Evolutionary conservation across 2,113 vertebrate genomes (phyloP).

Genomic region (Clarias macrocephalus): DNA sequence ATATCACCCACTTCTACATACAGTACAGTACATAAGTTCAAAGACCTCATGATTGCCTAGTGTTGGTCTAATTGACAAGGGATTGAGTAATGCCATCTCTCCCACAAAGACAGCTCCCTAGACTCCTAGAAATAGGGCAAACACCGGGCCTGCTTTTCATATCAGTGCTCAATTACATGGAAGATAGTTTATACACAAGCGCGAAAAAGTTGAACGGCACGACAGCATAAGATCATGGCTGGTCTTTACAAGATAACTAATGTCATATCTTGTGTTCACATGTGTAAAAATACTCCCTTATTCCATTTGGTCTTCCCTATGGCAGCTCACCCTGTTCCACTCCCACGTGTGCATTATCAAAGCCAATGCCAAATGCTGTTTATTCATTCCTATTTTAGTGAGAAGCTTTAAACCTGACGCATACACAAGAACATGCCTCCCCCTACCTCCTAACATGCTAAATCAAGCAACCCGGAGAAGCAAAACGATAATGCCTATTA

Average conservation of each 20-base stretch:
- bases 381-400: slow-evolving; percentile 45
- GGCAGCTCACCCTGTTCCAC: slow-evolving; percentile 42
- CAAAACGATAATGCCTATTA: slow-evolving; percentile 33
- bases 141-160: neutral
- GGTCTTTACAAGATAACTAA: slow-evolving; percentile 33
- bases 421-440: slow-evolving; percentile 55
- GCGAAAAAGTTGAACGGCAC: neutral
- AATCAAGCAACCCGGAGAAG: slow-evolving; percentile 50
- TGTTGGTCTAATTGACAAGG: neutral
- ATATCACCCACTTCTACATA: neutral
- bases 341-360: slow-evolving; percentile 50
- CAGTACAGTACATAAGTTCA: neutral
- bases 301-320: slow-evolving; percentile 47
- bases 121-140: neutral
- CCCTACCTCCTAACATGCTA: slow-evolving; percentile 54
- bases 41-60: neutral
- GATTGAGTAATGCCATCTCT: neutral
- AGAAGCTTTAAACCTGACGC: slow-evolving; percentile 55
- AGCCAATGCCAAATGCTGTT: slow-evolving; percentile 42
- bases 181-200: neutral
- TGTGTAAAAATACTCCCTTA: slow-evolving; percentile 49
- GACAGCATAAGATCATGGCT: slow-evolving; percentile 20
- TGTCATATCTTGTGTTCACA: slow-evolving; percentile 45
- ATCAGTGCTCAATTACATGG: neutral
- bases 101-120: neutral